Evolutionary conservation across 2,797 vertebrate genomes (phyloP).

Genomic region (Chaetophractus vellerosus): DNA sequence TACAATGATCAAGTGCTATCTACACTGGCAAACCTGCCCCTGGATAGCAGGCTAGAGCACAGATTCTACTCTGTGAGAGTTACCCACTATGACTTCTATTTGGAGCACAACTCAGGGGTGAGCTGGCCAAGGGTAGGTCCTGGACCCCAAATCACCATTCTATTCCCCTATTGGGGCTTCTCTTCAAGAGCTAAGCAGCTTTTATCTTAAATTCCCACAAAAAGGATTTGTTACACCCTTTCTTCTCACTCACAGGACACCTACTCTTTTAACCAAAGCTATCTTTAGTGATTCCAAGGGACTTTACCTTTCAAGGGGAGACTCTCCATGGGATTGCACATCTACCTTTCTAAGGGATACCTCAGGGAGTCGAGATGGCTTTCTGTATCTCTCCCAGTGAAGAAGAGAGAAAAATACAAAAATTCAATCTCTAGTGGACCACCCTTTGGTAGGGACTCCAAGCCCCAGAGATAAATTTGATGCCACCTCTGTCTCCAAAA

Average conservation of each 20-base stretch:
- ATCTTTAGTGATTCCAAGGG: neutral
- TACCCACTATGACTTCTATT: neutral
- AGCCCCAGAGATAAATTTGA: conserved; percentile 22
- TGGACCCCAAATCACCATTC: neutral
- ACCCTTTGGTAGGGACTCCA: neutral
- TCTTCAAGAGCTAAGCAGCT: neutral
- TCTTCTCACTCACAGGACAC: neutral
- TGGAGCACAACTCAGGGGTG: neutral
- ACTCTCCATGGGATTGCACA: neutral
- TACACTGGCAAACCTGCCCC: neutral
- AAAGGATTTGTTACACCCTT: neutral
- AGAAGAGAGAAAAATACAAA: neutral
- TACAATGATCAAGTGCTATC: neutral
- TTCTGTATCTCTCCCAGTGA: conserved; percentile 30
- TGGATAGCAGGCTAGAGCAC: neutral
- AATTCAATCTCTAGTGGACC: neutral
- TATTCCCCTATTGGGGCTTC: neutral
- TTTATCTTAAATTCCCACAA: conserved; percentile 10
- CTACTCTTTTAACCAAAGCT: conserved; percentile 7
- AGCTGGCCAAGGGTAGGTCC: neutral
- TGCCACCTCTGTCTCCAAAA: conserved; percentile 18
- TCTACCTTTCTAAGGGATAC: neutral
- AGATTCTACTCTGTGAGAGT: neutral
- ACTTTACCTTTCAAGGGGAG: neutral
- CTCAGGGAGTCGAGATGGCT: neutral